phyloP scores from a whole-genome alignment of 2,797 vertebrate species.

The Leucoraja ocellata region DNA sequence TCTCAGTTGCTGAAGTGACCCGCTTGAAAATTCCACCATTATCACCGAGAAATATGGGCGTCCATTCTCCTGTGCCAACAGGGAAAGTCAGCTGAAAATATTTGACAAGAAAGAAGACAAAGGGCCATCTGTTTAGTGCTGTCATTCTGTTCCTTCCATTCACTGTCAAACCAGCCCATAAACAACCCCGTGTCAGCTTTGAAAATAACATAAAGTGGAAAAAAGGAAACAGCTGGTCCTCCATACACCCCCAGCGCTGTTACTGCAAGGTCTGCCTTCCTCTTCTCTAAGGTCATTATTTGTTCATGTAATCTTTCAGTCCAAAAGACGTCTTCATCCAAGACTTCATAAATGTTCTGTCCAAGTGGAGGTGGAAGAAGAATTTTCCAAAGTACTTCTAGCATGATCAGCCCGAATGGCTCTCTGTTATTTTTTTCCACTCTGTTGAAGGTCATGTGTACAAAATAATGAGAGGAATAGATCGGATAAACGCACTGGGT shows the following conservation, averaged over 20 bases:
- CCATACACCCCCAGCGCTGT: no score
- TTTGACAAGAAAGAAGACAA: not conserved
- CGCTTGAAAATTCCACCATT: not conserved
- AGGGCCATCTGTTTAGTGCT: not conserved
- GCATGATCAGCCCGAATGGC: not conserved
- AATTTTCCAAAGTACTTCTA: not conserved
- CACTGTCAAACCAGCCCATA: not conserved
- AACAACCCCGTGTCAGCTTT: not conserved
- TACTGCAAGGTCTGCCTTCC: not conserved
- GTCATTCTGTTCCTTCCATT: slow-evolving; percentile 2
- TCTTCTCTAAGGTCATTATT: not conserved
- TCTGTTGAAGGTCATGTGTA: not conserved
- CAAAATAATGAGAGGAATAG: no score
- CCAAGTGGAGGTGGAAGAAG: not conserved
- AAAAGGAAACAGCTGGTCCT: no score
- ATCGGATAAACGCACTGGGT: no score
- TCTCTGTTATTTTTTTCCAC: not conserved
- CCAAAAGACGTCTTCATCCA: not conserved
- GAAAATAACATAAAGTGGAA: not conserved
- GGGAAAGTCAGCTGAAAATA: not conserved
- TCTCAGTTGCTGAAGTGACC: not conserved
- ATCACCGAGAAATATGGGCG: not conserved
- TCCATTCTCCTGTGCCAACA: not conserved
- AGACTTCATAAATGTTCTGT: not conserved
- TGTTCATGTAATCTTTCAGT: not conserved